Evolutionary conservation across 2,888 invertebrate species (phyloP), one percentile per base, ranked within the genome.

Genomic region (Pediacus dermestoides): DNA sequence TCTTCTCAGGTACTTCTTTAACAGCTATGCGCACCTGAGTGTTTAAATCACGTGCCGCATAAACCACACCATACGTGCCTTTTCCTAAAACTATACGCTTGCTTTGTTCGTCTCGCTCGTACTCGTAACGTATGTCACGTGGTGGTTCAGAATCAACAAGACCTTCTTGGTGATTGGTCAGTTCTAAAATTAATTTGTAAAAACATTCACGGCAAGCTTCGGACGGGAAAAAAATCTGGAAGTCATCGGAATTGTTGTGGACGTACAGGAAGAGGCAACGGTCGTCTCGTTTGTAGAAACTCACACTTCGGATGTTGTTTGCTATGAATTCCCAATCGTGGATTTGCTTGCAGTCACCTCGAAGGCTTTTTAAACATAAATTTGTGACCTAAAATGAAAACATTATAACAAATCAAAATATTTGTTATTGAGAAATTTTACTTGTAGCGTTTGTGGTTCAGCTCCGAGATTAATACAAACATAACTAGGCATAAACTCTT

Each of bases 171-270:
- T 92, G 88, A 1, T 85, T 86, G 0, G 93, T 92, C 71, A 96
- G 78, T 66, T 92, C 87, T 12, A 88, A 74, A 35, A 96, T 79
- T 27, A 90, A 72, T 53, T 89, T 85, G 66, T 90, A 88, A 58
- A 95, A 85, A 42, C 84, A 77, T 63, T 89, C 83, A 30, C 65
- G 78, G 64, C 88, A 90, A 27, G 80, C 77, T 47, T 85, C 82
- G 1, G 96, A 95, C 1, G 99, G 94, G 57, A 99, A 86, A 70
- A 87, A 95, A 71, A 99, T 92, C 79, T 97, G 96, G 73, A 99
- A 99, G 71, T 97, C 96, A 62, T 96, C 95, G 0, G 95, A 95
- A 68, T 97, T 96, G 68, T 95, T 90, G 67, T 93, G 89, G 18
- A 99, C 97, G 69, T 99, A 99, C 0, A 99, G 76, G 68, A 96